Evolutionary conservation across 2,888 invertebrate species (phyloP), one percentile per base, ranked within the genome.

Genomic region (Chamaedrilus cognettii): DNA sequence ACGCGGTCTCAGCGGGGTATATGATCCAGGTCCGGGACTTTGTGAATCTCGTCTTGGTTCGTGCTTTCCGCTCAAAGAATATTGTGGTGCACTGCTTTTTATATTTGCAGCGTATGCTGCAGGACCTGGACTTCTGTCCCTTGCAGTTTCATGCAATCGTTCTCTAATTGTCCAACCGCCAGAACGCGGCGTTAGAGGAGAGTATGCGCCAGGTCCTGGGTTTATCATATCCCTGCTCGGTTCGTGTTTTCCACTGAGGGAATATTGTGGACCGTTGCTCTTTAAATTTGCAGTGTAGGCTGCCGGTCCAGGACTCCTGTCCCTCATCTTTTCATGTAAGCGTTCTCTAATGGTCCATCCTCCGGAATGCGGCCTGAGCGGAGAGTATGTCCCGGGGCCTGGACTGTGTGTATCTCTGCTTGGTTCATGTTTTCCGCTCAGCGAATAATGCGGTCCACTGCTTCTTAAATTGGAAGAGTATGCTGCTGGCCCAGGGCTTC

Each of bases 401-500:
- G n/a, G n/a, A n/a, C n/a, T n/a, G n/a, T n/a, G n/a, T n/a, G n/a
- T n/a, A n/a, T n/a, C n/a, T n/a, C n/a, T n/a, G n/a, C n/a, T n/a
- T n/a, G n/a, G n/a, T n/a, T n/a, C n/a, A n/a, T n/a, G n/a, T n/a
- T n/a, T n/a, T n/a, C n/a, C n/a, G n/a, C n/a, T n/a, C n/a, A n/a
- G n/a, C n/a, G n/a, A n/a, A n/a, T n/a, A n/a, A n/a, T n/a, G n/a
- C n/a, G n/a, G n/a, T n/a, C n/a, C n/a, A n/a, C n/a, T n/a, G n/a
- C n/a, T n/a, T n/a, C n/a, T n/a, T n/a, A n/a, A n/a, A n/a, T n/a
- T n/a, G n/a, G n/a, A n/a, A n/a, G n/a, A n/a, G n/a, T 62, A 62
- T 7, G 62, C 62, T 33, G 51, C 62, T 30, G 62, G 62, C 19
- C 62, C 62, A 19, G 62, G 62, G n/a, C 51, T 62, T n/a, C n/a